Conservation (phyloP, 2,888 invertebrate genomes). For the Cyclophora punctaria region DNA sequence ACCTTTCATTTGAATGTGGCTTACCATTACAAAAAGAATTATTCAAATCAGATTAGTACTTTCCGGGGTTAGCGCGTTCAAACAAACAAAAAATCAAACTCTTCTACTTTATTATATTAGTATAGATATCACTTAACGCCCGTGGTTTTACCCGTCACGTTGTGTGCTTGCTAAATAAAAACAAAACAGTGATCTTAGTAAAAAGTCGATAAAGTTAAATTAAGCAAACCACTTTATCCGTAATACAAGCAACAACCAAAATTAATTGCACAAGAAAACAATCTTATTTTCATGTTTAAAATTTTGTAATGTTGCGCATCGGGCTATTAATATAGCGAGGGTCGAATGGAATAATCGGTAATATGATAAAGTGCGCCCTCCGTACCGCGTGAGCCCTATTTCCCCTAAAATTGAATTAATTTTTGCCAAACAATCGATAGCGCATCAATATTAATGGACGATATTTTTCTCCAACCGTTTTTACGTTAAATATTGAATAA, state of each 20-base stretch:
- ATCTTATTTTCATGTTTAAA: slow-evolving; percentile 38
- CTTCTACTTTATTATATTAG: no score
- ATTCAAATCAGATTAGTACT: no score
- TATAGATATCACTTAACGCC: no score
- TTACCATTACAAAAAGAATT: no score
- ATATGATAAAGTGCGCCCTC: slow-evolving; percentile 57
- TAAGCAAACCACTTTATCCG: not conserved
- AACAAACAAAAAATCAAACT: no score
- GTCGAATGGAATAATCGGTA: slow-evolving; percentile 51
- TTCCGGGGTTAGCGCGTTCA: no score
- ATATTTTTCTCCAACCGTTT: slow-evolving; percentile 23
- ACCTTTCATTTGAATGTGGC: no score
- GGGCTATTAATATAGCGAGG: slow-evolving; percentile 54
- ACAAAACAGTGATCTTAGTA: no score
- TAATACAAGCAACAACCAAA: slow-evolving; percentile 17
- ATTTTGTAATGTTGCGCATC: slow-evolving; percentile 46
- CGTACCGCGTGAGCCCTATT: slow-evolving; percentile 36
- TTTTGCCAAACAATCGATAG: slow-evolving; percentile 56
- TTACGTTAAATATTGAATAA: slow-evolving; percentile 6
- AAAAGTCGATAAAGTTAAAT: not conserved
- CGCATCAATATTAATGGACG: slow-evolving; percentile 50
- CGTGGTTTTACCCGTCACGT: no score
- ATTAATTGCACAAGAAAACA: slow-evolving; percentile 28
- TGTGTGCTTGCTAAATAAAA: no score
- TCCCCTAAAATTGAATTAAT: slow-evolving; percentile 63